These are phyloP conservation scores for Hyposmocoma kahamanoa DNA, from an alignment of 1,140 invertebrate species.

Conservation along the genomic window DNA sequence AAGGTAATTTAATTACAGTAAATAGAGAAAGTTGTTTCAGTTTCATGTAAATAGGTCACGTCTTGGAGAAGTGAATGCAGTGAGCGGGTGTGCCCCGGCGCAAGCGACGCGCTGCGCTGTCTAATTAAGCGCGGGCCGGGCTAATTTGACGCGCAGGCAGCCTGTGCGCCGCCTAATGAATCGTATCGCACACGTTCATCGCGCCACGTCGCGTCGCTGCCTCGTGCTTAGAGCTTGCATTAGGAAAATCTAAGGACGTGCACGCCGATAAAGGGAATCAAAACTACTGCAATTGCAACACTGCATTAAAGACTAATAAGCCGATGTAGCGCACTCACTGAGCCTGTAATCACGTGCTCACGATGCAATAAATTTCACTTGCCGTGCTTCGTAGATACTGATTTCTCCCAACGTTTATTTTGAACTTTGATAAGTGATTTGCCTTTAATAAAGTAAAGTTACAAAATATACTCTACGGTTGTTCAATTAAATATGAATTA, in stretches of 20 bases:
- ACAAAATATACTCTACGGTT: neutral
- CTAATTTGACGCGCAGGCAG: slow-evolving; percentile 65
- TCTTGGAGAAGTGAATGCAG: neutral
- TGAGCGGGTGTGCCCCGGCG: slow-evolving; percentile 15
- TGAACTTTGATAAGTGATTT: too few relatives aligned
- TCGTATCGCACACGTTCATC: slow-evolving; percentile 70
- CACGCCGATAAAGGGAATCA: slow-evolving; percentile 27
- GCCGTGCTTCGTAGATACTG: too few relatives aligned
- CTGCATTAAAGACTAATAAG: neutral
- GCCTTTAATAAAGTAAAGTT: too few relatives aligned
- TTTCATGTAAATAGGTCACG: neutral
- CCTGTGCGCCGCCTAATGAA: slow-evolving; percentile 58
- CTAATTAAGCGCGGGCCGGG: slow-evolving; percentile 59
- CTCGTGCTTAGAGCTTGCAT: slow-evolving; percentile 28
- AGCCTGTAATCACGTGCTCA: neutral
- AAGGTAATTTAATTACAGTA: neutral
- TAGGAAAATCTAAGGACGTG: slow-evolving; percentile 32
- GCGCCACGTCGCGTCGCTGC: slow-evolving; percentile 44
- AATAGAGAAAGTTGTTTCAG: neutral
- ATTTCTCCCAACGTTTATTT: too few relatives aligned
- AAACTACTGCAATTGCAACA: neutral
- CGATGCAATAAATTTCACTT: neutral
- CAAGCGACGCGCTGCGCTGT: slow-evolving; percentile 27
- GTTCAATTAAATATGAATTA: neutral
- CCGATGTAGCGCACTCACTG: neutral